These are phyloP conservation scores for Drepanosiphum platanoidis DNA, from an alignment of 2,888 invertebrate species.

Conservation along the genomic window DNA sequence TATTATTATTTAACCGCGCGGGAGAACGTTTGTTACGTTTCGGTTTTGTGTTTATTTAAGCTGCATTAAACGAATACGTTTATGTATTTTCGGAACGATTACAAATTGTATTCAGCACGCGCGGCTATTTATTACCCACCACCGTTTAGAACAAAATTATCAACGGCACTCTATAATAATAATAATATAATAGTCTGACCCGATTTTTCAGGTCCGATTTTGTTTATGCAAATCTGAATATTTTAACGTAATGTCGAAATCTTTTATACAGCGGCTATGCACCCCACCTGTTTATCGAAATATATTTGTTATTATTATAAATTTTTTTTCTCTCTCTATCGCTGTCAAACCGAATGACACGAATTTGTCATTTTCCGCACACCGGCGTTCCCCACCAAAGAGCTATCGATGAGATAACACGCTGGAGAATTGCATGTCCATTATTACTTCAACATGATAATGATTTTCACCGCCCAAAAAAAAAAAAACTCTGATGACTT, in stretches of 20 bases:
- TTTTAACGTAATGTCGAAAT: conserved; percentile 11
- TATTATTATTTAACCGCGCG: too few species aligned
- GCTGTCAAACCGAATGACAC: conserved; percentile 27
- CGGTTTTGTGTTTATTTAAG: not conserved
- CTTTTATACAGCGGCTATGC: not conserved
- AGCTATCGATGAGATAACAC: conserved; percentile 39
- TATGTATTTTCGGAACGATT: not conserved
- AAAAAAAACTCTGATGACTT: conserved; percentile 36
- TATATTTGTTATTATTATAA: not conserved
- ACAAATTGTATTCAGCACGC: not conserved
- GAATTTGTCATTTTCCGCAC: conserved; percentile 33
- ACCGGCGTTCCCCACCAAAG: not conserved
- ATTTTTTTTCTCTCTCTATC: conserved; percentile 22
- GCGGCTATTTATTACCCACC: too few species aligned
- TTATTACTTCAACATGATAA: conserved; percentile 30
- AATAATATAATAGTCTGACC: too few species aligned
- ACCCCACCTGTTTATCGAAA: not conserved
- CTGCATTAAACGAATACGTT: not conserved
- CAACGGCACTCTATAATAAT: not conserved
- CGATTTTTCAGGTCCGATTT: not conserved
- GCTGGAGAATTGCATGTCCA: conserved; percentile 14
- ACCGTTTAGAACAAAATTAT: not conserved
- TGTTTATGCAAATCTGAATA: not conserved
- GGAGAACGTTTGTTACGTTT: not conserved
- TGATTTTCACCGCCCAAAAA: conserved; percentile 19